Conservation (phyloP, 1,140 invertebrate genomes). For the Tigriopus japonicus region DNA sequence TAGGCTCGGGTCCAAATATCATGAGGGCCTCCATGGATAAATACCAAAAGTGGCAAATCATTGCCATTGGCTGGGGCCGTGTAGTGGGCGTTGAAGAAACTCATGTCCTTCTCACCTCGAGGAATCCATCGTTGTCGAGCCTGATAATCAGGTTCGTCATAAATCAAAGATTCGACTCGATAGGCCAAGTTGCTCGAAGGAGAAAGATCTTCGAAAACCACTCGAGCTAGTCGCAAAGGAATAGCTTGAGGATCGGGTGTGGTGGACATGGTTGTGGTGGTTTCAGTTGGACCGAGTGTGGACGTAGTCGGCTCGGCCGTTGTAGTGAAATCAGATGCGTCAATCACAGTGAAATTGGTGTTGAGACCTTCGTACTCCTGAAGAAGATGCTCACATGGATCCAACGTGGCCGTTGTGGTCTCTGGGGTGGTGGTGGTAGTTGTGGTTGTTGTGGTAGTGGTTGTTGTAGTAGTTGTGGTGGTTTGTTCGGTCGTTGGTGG, state of each 20-base stretch:
- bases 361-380: neutral
- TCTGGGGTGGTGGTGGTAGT: neutral
- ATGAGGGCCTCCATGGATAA: neutral
- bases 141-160: neutral
- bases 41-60: neutral
- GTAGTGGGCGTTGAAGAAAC: neutral
- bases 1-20: neutral
- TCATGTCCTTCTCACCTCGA: neutral
- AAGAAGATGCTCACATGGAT: neutral
- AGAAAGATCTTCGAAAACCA: neutral
- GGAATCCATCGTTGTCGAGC: neutral
- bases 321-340: neutral
- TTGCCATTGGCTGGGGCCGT: neutral
- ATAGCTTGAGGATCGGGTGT: neutral
- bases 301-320: neutral
- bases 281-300: neutral
- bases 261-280: neutral
- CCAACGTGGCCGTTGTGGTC: neutral
- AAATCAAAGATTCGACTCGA: neutral
- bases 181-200: neutral
- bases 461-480: neutral
- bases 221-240: neutral
- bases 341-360: neutral
- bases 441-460: neutral
- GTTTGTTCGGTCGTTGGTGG: neutral